A percentile compares a stretch with the other conserved stretches of the same genome.
phyloP scores from a whole-genome alignment of 2,797 vertebrate species.

The Toxotes lorentzi region DNA sequence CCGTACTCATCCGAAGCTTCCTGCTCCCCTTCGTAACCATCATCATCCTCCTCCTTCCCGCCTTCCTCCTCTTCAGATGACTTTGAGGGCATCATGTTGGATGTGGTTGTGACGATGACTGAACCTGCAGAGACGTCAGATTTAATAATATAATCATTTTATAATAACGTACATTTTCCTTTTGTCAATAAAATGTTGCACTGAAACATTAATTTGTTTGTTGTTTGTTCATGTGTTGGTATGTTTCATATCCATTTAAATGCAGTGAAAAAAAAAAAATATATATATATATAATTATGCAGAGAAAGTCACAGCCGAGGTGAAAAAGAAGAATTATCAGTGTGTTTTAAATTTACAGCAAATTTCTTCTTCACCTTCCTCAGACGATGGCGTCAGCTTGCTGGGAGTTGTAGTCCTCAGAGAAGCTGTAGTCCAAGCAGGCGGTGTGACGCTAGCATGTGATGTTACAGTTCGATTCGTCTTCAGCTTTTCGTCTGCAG shows the following conservation, averaged over 20 bases:
- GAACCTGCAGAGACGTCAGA: background rate
- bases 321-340: no score
- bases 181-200: background rate
- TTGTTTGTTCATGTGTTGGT: background rate
- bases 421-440: background rate
- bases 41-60: background rate
- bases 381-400: background rate
- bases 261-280: background rate
- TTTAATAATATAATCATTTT: no score
- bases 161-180: background rate
- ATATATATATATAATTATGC: no score
- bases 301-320: no score
- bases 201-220: background rate
- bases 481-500: rapidly evolving
- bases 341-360: no score
- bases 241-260: background rate
- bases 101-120: background rate
- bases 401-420: constrained; percentile 37
- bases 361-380: constrained; percentile 35
- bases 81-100: background rate
- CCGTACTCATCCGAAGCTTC: constrained; percentile 17
- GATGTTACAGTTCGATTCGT: background rate
- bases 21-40: background rate
- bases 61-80: constrained; percentile 42
- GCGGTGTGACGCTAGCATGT: rapidly evolving